Evolutionary conservation across 2,113 vertebrate genomes (phyloP), one percentile per base, ranked within the genome.

Genomic region (Ramphastos sulfuratus): DNA sequence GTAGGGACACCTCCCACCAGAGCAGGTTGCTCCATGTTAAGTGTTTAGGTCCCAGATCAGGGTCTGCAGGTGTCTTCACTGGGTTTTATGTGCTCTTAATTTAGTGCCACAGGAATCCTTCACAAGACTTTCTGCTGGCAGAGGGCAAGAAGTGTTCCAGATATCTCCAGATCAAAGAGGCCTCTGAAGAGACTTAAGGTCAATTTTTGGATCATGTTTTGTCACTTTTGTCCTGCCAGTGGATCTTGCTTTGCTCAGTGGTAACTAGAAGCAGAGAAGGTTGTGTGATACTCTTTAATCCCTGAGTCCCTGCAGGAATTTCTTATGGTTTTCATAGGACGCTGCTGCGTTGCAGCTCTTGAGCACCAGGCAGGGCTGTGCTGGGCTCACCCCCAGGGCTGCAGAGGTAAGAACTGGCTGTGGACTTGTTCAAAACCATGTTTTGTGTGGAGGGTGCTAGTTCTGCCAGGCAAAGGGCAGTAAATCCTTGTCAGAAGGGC

Each of bases 401-500:
- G 33, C 25, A 23, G 46, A 31, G 58, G 28, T 31, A 39, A 20
- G 44, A 5, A 1, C 18, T 56, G 7, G 2, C 48, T 17, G 5
- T 8, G 58, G 10, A 4, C 15, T 11, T 74, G 44, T 60, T 72
- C 76, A 27, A 39, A 21, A 8, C 67, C 8, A 1, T 33, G 9
- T 35, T 58, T 50, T 10, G 4, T 30, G 15, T 58, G 59, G 76
- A 79, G 35, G n/a, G 5, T 81, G 44, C 69, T 86, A 55, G 48
- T 66, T 28, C 66, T 64, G 73, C 28, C 66, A 50, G 27, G 46
- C 75, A 21, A 7, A 7, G 56, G 61, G 46, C 63, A 44, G 71
- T 56, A 82, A 91, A 91, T 82, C 82, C 75, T 56, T 90, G 71
- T 94, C 77, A 17, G 81, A 86, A 84, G 63, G 66, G 37, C 73